phyloP scores from a whole-genome alignment of 2,113 vertebrate species.

The Antechinus stuartii region DNA sequence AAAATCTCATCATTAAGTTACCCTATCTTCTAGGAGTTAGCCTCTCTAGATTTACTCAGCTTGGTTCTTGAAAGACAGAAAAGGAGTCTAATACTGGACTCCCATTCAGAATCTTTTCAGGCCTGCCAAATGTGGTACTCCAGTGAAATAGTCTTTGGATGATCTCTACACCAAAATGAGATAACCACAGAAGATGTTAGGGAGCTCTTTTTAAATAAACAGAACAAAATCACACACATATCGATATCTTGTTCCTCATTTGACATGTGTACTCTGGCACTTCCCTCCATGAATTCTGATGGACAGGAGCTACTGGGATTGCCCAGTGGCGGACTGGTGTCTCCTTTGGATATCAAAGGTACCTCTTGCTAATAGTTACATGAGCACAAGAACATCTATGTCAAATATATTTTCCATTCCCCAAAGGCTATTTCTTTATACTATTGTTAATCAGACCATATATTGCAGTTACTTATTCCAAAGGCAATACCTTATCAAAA shows the following conservation, averaged over 20 bases:
- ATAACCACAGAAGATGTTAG: background rate
- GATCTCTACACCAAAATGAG: background rate
- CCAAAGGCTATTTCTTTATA: background rate
- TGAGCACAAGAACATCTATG: background rate
- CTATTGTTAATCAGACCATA: conserved; percentile 1
- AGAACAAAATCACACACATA: background rate
- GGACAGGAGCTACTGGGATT: background rate
- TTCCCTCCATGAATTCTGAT: background rate
- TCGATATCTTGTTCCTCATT: background rate
- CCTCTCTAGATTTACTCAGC: background rate
- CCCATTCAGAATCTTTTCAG: background rate
- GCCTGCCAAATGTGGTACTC: background rate
- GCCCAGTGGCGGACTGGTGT: background rate
- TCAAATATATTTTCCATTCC: background rate
- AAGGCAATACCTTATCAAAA: conserved; percentile 32
- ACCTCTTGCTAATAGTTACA: background rate
- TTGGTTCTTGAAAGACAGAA: background rate
- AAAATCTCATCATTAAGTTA: background rate
- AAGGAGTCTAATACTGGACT: background rate
- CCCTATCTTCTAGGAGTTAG: background rate
- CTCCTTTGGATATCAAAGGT: background rate
- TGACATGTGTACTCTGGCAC: background rate
- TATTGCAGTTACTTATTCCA: conserved; percentile 2
- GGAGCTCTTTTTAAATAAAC: background rate
- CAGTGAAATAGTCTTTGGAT: background rate